A percentile compares a stretch with the other conserved stretches of the same genome.
Conservation (phyloP, 2,113 vertebrate species). For the Bos taurus region DNA sequence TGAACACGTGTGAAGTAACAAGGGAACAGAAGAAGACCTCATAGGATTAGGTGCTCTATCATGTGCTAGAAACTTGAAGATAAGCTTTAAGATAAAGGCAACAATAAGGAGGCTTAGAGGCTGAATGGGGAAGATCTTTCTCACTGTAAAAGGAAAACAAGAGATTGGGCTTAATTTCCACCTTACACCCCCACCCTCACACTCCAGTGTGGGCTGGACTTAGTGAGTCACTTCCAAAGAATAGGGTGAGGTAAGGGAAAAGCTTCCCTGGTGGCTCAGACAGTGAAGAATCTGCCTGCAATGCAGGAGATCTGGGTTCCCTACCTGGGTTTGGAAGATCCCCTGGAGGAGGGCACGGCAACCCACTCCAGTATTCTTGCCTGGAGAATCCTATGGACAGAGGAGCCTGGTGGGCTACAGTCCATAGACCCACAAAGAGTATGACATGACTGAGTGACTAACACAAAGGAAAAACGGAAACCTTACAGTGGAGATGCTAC, state of each 20-base stretch:
- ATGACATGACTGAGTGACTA: background rate
- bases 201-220: background rate
- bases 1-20: background rate
- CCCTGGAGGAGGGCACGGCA: background rate
- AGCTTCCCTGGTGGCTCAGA: background rate
- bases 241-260: background rate
- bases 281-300: background rate
- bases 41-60: background rate
- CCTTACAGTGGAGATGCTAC: background rate
- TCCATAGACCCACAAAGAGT: background rate
- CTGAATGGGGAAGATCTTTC: background rate
- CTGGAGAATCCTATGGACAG: background rate
- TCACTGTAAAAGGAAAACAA: background rate
- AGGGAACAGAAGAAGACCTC: background rate
- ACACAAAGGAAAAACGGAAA: background rate
- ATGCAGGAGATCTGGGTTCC: background rate
- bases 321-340: background rate
- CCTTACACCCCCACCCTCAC: background rate
- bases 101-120: background rate
- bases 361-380: background rate
- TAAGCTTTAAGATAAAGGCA: background rate
- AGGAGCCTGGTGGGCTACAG: background rate
- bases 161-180: background rate
- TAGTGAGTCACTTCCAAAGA: background rate
- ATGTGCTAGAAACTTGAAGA: background rate